A percentile compares a stretch with the other conserved stretches of the same genome.
Conservation (phyloP, 2,888 invertebrate genomes). For the Nesidiocoris tenuis region DNA sequence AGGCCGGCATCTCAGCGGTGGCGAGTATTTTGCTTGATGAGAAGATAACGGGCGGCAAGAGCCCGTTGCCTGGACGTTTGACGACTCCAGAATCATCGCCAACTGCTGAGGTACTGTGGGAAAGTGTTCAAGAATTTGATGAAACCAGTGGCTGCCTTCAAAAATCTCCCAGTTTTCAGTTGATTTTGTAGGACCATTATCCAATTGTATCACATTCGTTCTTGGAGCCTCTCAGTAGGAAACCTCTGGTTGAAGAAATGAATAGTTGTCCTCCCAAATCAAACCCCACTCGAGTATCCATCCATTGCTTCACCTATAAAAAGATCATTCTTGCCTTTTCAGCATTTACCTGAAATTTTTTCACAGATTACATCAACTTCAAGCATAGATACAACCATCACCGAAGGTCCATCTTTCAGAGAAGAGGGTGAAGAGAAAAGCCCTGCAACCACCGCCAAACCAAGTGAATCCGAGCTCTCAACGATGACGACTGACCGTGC, state of each 20-base stretch:
- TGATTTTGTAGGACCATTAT: no score
- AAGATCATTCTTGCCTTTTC: not conserved
- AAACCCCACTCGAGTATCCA: not conserved
- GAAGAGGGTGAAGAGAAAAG: slow-evolving; percentile 14
- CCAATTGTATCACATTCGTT: no score
- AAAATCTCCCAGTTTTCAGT: no score
- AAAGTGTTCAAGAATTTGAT: no score
- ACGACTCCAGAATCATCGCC: not conserved
- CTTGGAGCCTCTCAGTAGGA: no score
- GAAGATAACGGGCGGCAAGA: not conserved
- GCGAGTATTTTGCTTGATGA: slow-evolving; percentile 50
- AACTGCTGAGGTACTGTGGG: slow-evolving; percentile 6
- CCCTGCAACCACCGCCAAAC: not conserved
- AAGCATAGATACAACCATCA: slow-evolving; percentile 10
- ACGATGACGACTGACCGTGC: slow-evolving; percentile 7
- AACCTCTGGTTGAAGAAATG: no score
- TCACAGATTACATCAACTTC: not conserved
- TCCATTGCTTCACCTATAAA: not conserved
- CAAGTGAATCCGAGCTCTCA: not conserved
- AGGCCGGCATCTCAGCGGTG: slow-evolving; percentile 51
- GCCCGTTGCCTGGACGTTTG: not conserved
- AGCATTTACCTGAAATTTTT: not conserved
- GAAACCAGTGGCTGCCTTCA: no score
- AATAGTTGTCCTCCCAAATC: no score
- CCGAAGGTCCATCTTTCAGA: slow-evolving; percentile 9